Percentiles rank a stretch among this genome's conserved stretches.
These are phyloP conservation scores for Deilephila elpenor DNA, from an alignment of 2,888 invertebrate genomes.

Conservation along the genomic window DNA sequence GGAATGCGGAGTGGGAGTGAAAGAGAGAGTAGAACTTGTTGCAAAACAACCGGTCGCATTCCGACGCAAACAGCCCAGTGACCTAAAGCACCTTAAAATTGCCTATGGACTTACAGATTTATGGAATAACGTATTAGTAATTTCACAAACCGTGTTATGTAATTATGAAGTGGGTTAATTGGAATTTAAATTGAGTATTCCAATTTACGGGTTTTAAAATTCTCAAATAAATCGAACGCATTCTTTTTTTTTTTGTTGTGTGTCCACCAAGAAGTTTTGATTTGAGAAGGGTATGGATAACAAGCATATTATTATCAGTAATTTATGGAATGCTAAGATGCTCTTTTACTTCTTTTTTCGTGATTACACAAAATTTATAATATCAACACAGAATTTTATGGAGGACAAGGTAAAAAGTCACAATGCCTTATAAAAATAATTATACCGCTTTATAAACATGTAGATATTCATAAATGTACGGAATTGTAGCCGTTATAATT, in stretches of 20 bases:
- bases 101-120: constrained; percentile 43
- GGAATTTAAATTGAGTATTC: neutral
- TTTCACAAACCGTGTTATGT: neutral
- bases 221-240: too few relatives aligned
- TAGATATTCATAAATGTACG: too few relatives aligned
- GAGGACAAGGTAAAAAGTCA: too few relatives aligned
- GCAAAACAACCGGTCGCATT: constrained; percentile 79
- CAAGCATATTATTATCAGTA: neutral
- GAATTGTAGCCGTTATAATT: neutral
- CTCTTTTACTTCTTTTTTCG: too few relatives aligned
- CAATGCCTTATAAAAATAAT: too few relatives aligned
- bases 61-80: constrained; percentile 75
- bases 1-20: constrained; percentile 47
- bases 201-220: neutral
- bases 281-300: too few relatives aligned
- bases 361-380: too few relatives aligned
- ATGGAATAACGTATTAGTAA: constrained; percentile 33
- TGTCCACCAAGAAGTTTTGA: too few relatives aligned
- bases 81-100: constrained; percentile 68
- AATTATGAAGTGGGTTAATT: neutral
- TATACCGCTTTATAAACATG: too few relatives aligned
- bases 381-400: too few relatives aligned
- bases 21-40: constrained; percentile 74
- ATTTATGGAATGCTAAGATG: neutral
- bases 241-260: too few relatives aligned